Percentiles rank a stretch among this genome's conserved stretches.
These are phyloP conservation scores for Spatulosminthurus flaviceps DNA, from an alignment of 2,888 invertebrate genomes.

Conservation along the genomic window DNA sequence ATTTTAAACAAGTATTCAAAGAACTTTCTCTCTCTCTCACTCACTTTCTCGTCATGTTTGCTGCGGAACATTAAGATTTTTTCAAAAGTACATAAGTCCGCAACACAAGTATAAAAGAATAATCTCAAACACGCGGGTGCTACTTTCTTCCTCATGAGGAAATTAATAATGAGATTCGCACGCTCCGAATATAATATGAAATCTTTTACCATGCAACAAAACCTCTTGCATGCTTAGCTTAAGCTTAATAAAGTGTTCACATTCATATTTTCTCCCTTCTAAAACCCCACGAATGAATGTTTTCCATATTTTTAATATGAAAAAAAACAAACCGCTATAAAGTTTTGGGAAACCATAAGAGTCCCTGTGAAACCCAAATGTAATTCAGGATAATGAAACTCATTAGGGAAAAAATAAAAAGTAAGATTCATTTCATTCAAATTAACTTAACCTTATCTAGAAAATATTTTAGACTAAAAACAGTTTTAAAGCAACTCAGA, in stretches of 20 bases:
- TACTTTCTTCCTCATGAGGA: constrained; percentile 44
- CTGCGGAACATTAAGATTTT: neutral
- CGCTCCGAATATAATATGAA: constrained; percentile 1
- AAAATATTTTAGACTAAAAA: neutral
- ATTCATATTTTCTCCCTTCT: neutral
- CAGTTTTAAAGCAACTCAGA: no score
- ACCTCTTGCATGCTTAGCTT: constrained; percentile 20
- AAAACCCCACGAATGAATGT: neutral
- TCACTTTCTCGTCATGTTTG: neutral
- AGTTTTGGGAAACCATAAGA: no score
- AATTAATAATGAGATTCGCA: constrained; percentile 51
- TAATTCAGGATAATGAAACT: constrained; percentile 10
- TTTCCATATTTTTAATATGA: neutral
- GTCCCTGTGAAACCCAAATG: neutral
- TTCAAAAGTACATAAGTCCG: neutral
- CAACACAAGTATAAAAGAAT: neutral
- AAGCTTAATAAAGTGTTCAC: neutral
- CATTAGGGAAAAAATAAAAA: neutral
- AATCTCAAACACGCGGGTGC: constrained; percentile 20
- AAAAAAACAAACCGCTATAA: no score
- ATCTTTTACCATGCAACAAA: constrained; percentile 3
- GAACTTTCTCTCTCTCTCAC: neutral
- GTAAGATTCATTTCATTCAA: neutral
- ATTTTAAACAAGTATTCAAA: neutral
- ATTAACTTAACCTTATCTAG: neutral